These are phyloP conservation scores for Eupristina koningsbergeri DNA, from an alignment of 1,140 invertebrate species.

Conservation along the genomic window DNA sequence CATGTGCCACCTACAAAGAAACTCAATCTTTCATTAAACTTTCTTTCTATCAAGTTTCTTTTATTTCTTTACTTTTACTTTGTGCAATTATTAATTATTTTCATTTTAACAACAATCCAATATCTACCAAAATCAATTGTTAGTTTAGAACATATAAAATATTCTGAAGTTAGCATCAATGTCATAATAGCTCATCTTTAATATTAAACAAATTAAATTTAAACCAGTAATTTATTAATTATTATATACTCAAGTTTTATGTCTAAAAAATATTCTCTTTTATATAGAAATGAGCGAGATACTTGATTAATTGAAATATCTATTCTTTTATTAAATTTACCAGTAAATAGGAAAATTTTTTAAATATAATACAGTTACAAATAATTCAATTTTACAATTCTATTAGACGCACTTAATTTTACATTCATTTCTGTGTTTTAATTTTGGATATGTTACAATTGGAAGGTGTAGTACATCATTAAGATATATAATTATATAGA, in stretches of 20 bases:
- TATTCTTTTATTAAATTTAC: no score
- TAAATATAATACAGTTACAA: no score
- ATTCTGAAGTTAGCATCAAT: not conserved
- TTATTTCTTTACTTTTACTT: not conserved
- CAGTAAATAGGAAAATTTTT: no score
- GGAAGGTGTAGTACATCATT: not conserved
- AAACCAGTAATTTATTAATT: no score
- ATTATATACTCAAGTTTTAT: no score
- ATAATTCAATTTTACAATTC: no score
- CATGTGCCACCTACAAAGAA: no score
- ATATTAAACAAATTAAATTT: no score
- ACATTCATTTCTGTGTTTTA: not conserved
- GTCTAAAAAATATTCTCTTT: not conserved
- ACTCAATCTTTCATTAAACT: not conserved
- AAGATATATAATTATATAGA: not conserved
- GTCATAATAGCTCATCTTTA: not conserved
- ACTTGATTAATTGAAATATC: no score
- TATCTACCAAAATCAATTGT: not conserved
- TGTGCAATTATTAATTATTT: not conserved
- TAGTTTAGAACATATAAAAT: not conserved
- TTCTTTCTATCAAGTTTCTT: not conserved
- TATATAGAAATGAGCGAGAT: no score
- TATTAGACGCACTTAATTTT: not conserved
- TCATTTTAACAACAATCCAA: not conserved
- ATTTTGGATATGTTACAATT: not conserved